Evolutionary conservation across 2,888 invertebrate species (phyloP), one percentile per base, ranked within the genome.

Genomic region (Zonitis immaculata): DNA sequence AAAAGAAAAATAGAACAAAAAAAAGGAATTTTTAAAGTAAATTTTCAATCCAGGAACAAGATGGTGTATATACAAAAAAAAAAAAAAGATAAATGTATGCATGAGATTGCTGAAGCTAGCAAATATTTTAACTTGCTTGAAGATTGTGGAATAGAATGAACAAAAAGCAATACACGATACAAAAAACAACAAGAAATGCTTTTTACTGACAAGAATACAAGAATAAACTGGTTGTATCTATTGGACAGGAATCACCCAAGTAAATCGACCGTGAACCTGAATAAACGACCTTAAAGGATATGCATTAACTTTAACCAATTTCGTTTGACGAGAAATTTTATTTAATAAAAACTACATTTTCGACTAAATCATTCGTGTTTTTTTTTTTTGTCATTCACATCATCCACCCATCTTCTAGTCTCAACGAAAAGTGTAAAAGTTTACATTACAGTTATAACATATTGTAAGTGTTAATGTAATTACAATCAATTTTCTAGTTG

Each of bases 231-330:
- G 6, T 16, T 35, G 8, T 56, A 62, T 60, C 58, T 57, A 56
- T 55, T 56, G 53, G 60, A 54, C 57, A 54, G 43, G 56, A 46
- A 56, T 62, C 56, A 43, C 52, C 42, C 45, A 51, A 48, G 46
- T 56, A 59, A 64, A 65, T 63, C 62, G 65, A 64, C 61, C 68
- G 63, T 66, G 63, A 67, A 66, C 65, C 58, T 58, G 63, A 67
- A 66, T 65, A 64, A 66, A 68, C 66, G 66, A 63, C 63, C 61
- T 61, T 60, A 59, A 61, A 63, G 62, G 63, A 59, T 58, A 55
- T 61, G 62, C 59, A 61, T 64, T 63, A 62, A 58, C 56, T 59
- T 55, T 55, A 48, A 56, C 49, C 55, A 61, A 64, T 61, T 60
- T 60, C 59, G 59, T n/a, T 60, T 62, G 57, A 57, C 61, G 62